Evolutionary conservation across 1,140 invertebrate genomes (phyloP).

Genomic region (Bombus picipes): DNA sequence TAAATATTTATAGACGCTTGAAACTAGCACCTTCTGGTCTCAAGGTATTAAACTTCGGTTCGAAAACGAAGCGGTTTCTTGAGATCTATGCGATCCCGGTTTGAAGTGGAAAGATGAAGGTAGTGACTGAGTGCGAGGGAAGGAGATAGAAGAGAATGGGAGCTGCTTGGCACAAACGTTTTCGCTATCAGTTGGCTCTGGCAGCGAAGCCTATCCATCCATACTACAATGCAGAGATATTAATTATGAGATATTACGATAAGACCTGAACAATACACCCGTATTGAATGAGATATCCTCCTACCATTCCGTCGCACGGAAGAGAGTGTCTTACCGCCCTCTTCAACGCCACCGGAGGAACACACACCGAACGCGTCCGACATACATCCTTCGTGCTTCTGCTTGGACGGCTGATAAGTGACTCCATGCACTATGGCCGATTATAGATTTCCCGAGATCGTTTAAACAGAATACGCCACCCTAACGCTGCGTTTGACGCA

Average conservation of each 20-base stretch:
- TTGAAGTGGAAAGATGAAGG: slow-evolving; percentile 28
- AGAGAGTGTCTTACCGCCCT: slow-evolving; percentile 69
- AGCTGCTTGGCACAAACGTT: slow-evolving; percentile 75
- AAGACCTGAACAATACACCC: slow-evolving; percentile 82
- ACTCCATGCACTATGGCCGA: slow-evolving; percentile 39
- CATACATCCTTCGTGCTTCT: slow-evolving; percentile 33
- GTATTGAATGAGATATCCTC: slow-evolving; percentile 82
- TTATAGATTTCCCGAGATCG: slow-evolving; percentile 57
- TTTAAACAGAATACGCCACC: slow-evolving; percentile 6
- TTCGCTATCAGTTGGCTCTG: slow-evolving; percentile 82
- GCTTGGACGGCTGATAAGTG: slow-evolving; percentile 50
- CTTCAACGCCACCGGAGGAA: slow-evolving; percentile 42
- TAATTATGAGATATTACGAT: slow-evolving; percentile 84
- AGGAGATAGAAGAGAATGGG: slow-evolving; percentile 9
- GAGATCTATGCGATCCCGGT: too few relatives aligned
- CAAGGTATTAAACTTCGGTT: background rate
- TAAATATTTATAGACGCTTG: background rate
- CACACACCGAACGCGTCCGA: slow-evolving; percentile 51
- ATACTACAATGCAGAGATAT: slow-evolving; percentile 83
- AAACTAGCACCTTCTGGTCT: background rate
- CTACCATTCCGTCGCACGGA: slow-evolving; percentile 57
- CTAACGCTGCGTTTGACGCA: background rate
- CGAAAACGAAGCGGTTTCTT: background rate
- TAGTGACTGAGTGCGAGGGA: background rate
- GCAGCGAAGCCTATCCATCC: slow-evolving; percentile 81